Percentiles rank a stretch among this genome's conserved stretches.
Evolutionary conservation across 1,140 invertebrate genomes (phyloP).

Genomic region (Dinoponera quadriceps): DNA sequence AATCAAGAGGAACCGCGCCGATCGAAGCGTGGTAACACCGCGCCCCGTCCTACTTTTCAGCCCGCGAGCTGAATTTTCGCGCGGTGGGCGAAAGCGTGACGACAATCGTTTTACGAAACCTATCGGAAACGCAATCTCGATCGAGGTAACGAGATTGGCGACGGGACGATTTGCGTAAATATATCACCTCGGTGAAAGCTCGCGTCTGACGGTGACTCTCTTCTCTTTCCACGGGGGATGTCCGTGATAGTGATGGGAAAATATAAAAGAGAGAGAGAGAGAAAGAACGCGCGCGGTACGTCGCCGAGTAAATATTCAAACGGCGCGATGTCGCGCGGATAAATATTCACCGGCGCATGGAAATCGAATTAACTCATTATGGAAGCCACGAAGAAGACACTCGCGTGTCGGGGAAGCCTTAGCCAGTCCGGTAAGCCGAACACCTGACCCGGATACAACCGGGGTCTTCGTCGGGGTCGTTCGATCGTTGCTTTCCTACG

Average conservation of each 20-base stretch:
- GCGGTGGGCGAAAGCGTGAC: conserved; percentile 49
- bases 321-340: not conserved
- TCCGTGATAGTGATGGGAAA: not conserved
- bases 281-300: conserved; percentile 30
- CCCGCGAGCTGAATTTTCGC: conserved; percentile 19
- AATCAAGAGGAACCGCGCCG: conserved; percentile 45
- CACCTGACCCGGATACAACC: conserved; percentile 70
- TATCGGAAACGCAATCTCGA: conserved; percentile 31
- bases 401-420: conserved; percentile 70
- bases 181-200: conserved; percentile 23
- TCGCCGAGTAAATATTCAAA: conserved; percentile 49
- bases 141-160: conserved; percentile 29
- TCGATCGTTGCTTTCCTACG: conserved; percentile 59
- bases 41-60: conserved; percentile 23
- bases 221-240: conserved; percentile 1
- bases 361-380: conserved; percentile 82
- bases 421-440: conserved; percentile 66
- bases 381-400: conserved; percentile 77
- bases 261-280: not conserved
- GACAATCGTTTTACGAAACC: conserved; percentile 46
- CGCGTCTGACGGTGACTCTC: not conserved
- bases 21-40: conserved; percentile 27
- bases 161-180: conserved; percentile 21
- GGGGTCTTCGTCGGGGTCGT: conserved; percentile 67
- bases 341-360: not conserved